These are phyloP conservation scores for Albula goreensis DNA, from an alignment of 2,113 vertebrate species.

Conservation along the genomic window DNA sequence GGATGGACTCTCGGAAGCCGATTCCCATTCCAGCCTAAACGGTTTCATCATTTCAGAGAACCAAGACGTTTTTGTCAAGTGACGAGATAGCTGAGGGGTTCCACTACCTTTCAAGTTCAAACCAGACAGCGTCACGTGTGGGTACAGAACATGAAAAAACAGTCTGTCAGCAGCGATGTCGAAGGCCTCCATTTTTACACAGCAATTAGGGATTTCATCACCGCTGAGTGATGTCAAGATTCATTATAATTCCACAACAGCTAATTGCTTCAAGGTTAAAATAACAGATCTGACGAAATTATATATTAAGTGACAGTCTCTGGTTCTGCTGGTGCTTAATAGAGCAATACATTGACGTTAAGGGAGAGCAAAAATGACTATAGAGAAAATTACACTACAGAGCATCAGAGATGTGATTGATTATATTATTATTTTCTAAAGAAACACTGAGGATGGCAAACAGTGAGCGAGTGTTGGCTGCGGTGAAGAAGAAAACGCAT, in stretches of 20 bases:
- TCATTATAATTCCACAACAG: conserved; percentile 75
- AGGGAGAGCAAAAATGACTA: conserved; percentile 36
- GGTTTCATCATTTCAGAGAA: conserved; percentile 77
- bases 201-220: conserved; percentile 81
- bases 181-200: conserved; percentile 74
- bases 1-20: conserved; percentile 55
- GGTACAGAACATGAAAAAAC: conserved; percentile 51
- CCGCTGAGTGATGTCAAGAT: conserved; percentile 73
- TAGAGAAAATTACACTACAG: conserved; percentile 52
- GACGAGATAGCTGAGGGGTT: conserved; percentile 71
- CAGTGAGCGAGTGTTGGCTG: conserved; percentile 17
- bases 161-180: conserved; percentile 75
- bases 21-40: conserved; percentile 70
- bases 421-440: conserved; percentile 26
- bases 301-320: conserved; percentile 79
- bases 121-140: conserved; percentile 65
- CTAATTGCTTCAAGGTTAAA: conserved; percentile 83
- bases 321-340: conserved; percentile 61
- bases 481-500: conserved; percentile 34
- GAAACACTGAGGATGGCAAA: conserved; percentile 6
- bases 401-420: conserved; percentile 51
- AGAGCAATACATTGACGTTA: conserved; percentile 61
- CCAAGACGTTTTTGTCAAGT: conserved; percentile 70
- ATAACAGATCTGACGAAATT: conserved; percentile 78
- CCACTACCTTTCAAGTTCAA: conserved; percentile 73